Conservation (phyloP, 2,888 invertebrate species). For the Nemoura dubitans region DNA sequence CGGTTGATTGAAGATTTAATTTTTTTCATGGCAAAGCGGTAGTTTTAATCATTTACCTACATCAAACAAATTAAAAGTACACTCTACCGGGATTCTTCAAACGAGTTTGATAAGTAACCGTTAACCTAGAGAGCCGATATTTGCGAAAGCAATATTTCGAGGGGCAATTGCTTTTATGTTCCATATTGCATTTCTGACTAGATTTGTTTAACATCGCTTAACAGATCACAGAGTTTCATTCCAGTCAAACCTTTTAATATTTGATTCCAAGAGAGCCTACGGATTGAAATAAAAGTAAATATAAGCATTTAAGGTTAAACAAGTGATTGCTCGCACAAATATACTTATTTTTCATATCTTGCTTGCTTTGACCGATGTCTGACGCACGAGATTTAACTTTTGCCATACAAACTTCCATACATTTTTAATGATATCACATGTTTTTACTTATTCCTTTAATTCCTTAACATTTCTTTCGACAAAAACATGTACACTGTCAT, state of each 20-base stretch:
- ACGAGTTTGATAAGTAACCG: not conserved
- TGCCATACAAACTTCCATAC: too few relatives aligned
- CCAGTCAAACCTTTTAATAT: not conserved
- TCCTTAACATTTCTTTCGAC: too few relatives aligned
- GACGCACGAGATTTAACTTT: too few relatives aligned
- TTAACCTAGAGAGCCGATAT: not conserved
- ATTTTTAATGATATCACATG: too few relatives aligned
- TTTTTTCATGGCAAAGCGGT: not conserved
- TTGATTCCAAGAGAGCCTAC: conserved; percentile 1
- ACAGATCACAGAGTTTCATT: not conserved
- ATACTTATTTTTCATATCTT: not conserved
- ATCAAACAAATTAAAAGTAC: not conserved
- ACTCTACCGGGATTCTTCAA: not conserved
- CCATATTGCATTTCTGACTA: not conserved
- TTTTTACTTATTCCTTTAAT: too few relatives aligned
- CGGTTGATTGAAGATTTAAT: not conserved
- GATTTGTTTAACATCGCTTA: not conserved
- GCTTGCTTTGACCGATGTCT: not conserved
- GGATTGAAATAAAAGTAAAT: conserved; percentile 5
- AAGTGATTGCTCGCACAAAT: not conserved
- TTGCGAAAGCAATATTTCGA: not conserved
- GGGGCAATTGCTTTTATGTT: not conserved
- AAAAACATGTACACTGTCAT: not conserved
- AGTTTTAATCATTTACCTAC: not conserved
- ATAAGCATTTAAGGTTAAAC: not conserved